Evolutionary conservation across 1,140 invertebrate genomes (phyloP).

Genomic region (Saccostrea echinata): DNA sequence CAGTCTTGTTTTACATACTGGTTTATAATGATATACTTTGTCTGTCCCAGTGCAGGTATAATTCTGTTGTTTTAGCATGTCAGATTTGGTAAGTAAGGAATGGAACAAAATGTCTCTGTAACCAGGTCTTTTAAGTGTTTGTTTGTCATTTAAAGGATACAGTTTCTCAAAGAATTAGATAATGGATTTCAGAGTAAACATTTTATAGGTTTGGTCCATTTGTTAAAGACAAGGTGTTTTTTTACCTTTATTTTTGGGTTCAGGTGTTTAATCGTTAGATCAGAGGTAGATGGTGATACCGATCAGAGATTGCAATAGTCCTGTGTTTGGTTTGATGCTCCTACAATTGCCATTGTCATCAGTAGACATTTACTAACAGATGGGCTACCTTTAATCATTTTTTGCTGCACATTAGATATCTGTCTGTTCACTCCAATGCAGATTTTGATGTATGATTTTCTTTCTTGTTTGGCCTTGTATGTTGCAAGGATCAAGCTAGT

Average conservation of each 20-base stretch:
- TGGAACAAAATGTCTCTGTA: conserved; percentile 4
- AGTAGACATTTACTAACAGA: background rate
- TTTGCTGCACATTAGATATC: background rate
- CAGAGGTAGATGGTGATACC: background rate
- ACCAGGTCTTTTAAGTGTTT: background rate
- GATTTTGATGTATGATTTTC: no score
- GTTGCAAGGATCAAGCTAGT: no score
- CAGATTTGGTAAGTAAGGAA: background rate
- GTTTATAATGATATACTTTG: no score
- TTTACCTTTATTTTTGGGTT: conserved; percentile 4
- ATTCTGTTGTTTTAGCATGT: background rate
- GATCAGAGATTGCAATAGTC: background rate
- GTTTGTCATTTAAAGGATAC: background rate
- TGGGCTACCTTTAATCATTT: conserved; percentile 25
- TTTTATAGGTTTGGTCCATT: background rate
- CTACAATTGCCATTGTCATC: background rate
- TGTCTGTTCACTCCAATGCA: no score
- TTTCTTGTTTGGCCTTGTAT: no score
- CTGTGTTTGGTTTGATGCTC: background rate
- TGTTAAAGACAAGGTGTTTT: conserved; percentile 19
- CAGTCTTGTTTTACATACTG: no score
- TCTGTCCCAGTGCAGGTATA: no score
- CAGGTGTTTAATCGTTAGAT: conserved; percentile 13
- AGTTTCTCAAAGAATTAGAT: background rate
- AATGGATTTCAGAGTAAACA: background rate